Evolutionary conservation across 2,113 vertebrate species (phyloP), one percentile per base, ranked within the genome.

Genomic region (Leptobrachium ailaonicum): DNA sequence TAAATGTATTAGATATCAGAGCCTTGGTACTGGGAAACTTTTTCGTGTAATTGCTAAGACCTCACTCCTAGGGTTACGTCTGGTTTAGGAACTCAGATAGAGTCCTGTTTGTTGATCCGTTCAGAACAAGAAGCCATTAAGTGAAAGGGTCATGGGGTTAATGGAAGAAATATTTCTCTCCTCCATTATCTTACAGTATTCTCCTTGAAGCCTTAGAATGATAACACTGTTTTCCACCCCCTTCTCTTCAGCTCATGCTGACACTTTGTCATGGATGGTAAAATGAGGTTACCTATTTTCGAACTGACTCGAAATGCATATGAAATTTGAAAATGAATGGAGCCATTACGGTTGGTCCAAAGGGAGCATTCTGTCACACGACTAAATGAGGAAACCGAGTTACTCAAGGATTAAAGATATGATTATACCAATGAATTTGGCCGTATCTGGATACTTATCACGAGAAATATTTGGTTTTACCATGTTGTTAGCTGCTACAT

Each of bases 111-210:
- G 86, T 88, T 84, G 54, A 84, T 82, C 75, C 82, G 63, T 86
- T 54, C 83, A 82, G 85, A 86, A 82, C 85, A 75, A 83, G 85
- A 89, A 86, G 71, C 86, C 88, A 89, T 91, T 92, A 91, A 84
- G 83, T 88, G 84, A 60, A 73, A 83, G 77, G 90, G 90, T 92
- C 90, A 90, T 76, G 77, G 85, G 88, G 89, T 91, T 93, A 93
- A 92, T 93, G 91, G 91, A 91, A 87, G 87, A 85, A 89, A 84
- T 75, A 83, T 82, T 84, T 88, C 13, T 0, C 0, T 85, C 85
- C 88, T 77, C 86, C 83, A 85, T 91, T 91, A 91, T 90, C 88
- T 88, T 77, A 42, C 32, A 78, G 14, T 0, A 0, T 88, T 88
- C 86, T 82, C 32, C 3, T 0, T 84, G 54, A 84, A 90, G 71